Evolutionary conservation across 2,888 invertebrate genomes (phyloP), one percentile per base, ranked within the genome.

Genomic region (Iphiclides podalirius): DNA sequence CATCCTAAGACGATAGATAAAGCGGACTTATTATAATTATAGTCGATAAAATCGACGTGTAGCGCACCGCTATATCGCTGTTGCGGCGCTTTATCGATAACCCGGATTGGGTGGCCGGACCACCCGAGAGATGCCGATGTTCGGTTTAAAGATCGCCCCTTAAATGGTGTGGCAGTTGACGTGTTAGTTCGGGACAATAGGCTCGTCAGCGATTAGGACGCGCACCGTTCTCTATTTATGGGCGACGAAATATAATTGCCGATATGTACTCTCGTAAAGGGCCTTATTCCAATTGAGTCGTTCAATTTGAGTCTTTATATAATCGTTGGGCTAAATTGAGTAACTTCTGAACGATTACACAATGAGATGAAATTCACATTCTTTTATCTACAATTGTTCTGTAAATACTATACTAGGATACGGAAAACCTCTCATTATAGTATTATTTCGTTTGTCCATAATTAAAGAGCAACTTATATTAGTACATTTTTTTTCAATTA

Each of bases 21-120:
- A 65, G 65, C 61, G 65, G 65, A 69, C 64, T 75, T 75, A 75
- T 79, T 75, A 74, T 74, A 79, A 80, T 80, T 79, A 78, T 76
- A 68, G 65, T 67, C 61, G 70, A 73, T 80, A 79, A 74, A 69
- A 76, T 80, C 75, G 70, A 79, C 75, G 67, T 74, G 75, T 71
- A 73, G 66, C 71, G 71, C 64, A 63, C 64, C 66, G 63, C 63
- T 63, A 65, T 71, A 71, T 70, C 66, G 68, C 67, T 75, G 75
- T 75, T 70, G 77, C 62, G 63, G 74, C 61, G 65, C 63, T 58
- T 66, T 80, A 78, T 79, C 77, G 73, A 71, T 64, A 52, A 60
- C 63, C 58, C 69, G 64, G 70, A 61, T 64, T 61, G 74, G 72
- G 71, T 69, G 73, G 72, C 64, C 80, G 63, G 79, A 73, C 80